Evolutionary conservation across 1,140 invertebrate genomes (phyloP).

Genomic region (Drosophila ercepeae): DNA sequence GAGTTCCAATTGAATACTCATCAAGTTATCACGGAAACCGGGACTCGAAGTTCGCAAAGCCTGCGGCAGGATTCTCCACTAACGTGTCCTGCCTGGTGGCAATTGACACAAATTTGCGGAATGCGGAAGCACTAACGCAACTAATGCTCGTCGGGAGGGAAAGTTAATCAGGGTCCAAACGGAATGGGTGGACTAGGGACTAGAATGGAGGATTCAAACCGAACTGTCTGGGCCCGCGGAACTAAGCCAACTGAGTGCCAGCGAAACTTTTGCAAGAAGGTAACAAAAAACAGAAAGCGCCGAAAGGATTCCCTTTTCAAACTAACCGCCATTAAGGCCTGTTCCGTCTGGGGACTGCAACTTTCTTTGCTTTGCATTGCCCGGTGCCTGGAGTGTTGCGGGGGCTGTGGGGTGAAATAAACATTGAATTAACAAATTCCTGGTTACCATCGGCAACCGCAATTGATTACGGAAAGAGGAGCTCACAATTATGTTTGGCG

Average conservation of each 20-base stretch:
- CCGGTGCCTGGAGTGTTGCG: not conserved
- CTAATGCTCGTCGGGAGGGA: conserved; percentile 41
- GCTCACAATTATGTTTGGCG: conserved; percentile 72
- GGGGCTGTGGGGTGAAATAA: conserved; percentile 61
- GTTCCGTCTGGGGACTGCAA: conserved; percentile 46
- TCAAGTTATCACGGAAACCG: conserved; percentile 51
- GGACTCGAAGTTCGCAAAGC: conserved; percentile 5
- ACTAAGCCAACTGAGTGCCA: conserved; percentile 62
- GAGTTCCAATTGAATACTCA: conserved; percentile 74
- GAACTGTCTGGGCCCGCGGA: conserved; percentile 51
- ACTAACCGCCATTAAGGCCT: conserved; percentile 56
- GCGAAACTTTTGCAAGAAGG: conserved; percentile 33
- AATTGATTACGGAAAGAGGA: conserved; percentile 73
- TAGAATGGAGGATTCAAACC: conserved; percentile 14
- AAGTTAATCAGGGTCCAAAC: conserved; percentile 33
- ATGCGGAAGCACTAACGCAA: conserved; percentile 72
- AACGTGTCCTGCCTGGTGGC: conserved; percentile 49
- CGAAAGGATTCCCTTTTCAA: conserved; percentile 48
- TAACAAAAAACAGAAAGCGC: conserved; percentile 1
- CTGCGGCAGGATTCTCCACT: conserved; percentile 9
- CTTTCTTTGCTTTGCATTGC: conserved; percentile 34
- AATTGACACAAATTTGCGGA: conserved; percentile 77
- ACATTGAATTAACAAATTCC: conserved; percentile 84
- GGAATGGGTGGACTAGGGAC: conserved; percentile 1
- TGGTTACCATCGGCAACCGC: conserved; percentile 72